Evolutionary conservation across 23 tunicate genomes (phyloP).

Genomic region (Botrylloides violaceus): DNA sequence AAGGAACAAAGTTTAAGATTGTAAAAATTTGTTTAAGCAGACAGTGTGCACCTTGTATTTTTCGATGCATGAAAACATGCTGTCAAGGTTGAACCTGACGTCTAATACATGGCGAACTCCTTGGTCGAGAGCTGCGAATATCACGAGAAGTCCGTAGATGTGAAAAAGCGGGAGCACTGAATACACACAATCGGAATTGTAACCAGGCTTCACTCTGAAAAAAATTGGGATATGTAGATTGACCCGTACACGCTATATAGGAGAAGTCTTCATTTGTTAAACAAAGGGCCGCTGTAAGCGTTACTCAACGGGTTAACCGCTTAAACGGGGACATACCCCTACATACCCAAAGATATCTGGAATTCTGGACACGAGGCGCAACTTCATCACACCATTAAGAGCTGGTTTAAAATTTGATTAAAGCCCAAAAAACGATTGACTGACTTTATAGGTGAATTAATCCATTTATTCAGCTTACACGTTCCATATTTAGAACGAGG

Average conservation of each 20-base stretch:
- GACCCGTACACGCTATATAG: too few species aligned
- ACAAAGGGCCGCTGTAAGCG: too few species aligned
- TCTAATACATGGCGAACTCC: slow-evolving; percentile 32
- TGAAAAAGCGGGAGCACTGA: slow-evolving; percentile 51
- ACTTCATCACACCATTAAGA: too few species aligned
- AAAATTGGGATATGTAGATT: neutral
- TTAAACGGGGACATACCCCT: slow-evolving; percentile 9
- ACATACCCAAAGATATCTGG: slow-evolving; percentile 2
- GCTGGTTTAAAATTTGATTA: too few species aligned
- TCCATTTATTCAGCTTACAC: too few species aligned
- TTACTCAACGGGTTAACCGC: too few species aligned
- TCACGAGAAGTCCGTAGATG: slow-evolving; percentile 34
- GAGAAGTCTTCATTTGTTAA: too few species aligned
- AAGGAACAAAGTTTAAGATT: neutral
- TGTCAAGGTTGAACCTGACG: slow-evolving; percentile 35
- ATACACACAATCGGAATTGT: slow-evolving; percentile 27
- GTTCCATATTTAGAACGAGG: too few species aligned
- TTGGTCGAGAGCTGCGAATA: slow-evolving; percentile 24
- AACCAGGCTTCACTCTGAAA: slow-evolving; percentile 6
- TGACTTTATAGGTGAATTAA: too few species aligned
- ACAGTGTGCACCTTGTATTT: slow-evolving; percentile 34
- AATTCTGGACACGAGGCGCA: too few species aligned
- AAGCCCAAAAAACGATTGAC: too few species aligned
- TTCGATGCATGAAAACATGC: slow-evolving; percentile 23
- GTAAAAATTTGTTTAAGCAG: neutral